Percentiles rank a stretch among this genome's conserved stretches.
Conservation (phyloP, 2,888 invertebrate species). For the Glaucopsyche alexis region DNA sequence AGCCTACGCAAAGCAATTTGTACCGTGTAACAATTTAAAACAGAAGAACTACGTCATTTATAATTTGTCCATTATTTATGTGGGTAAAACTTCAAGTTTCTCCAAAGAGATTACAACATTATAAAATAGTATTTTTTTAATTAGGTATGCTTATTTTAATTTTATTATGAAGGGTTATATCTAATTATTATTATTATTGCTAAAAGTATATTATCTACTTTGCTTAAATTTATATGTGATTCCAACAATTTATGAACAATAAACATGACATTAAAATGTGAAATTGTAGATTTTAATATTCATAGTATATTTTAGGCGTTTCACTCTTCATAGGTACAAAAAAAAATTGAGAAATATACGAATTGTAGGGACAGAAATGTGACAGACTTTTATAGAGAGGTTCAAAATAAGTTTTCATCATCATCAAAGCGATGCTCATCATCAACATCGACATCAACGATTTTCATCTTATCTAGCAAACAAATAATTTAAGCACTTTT, state of each 20-base stretch:
- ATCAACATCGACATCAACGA: no score
- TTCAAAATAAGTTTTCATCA: no score
- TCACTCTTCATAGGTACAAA: not conserved
- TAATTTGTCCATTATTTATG: not conserved
- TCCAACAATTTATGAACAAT: not conserved
- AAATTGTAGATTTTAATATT: not conserved
- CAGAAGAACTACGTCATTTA: conserved; percentile 2
- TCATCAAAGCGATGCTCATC: no score
- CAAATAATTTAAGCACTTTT: no score
- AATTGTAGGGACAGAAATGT: no score
- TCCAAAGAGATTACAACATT: not conserved
- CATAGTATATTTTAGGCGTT: not conserved
- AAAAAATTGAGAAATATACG: no score
- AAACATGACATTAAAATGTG: not conserved
- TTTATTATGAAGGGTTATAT: not conserved
- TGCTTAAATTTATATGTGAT: not conserved
- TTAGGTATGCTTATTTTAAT: not conserved
- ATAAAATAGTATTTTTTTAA: not conserved
- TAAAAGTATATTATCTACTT: not conserved
- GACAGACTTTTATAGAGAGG: no score
- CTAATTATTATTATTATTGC: not conserved
- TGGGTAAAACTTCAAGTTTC: conserved; percentile 9
- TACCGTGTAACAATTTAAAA: conserved; percentile 4
- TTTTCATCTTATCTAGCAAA: no score
- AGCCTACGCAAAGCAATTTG: conserved; percentile 1